Conservation (phyloP, 2,113 vertebrate species). For the Condylura cristata region DNA sequence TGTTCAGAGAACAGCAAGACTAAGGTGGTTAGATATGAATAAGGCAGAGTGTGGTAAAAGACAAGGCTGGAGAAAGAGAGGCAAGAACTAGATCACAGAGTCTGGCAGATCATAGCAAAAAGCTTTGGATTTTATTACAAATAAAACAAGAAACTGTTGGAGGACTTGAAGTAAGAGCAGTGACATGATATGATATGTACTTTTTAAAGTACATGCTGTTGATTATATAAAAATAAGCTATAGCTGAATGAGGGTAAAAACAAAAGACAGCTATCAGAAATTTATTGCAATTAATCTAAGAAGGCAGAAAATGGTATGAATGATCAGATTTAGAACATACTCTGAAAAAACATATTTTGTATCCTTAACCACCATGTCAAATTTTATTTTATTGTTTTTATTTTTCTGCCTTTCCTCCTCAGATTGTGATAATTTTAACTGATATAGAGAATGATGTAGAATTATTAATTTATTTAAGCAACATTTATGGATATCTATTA, state of each 20-base stretch:
- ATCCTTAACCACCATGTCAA: not conserved
- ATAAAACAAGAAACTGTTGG: not conserved
- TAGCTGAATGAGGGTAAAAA: not conserved
- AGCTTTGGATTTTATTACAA: not conserved
- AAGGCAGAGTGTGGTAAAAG: not conserved
- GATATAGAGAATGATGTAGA: not conserved
- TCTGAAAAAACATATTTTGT: conserved; percentile 44
- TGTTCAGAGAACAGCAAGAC: not conserved
- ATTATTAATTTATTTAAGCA: conserved; percentile 27
- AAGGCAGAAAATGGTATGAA: not conserved
- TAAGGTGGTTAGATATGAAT: not conserved
- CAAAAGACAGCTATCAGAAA: conserved; percentile 9
- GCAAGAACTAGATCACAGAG: not conserved
- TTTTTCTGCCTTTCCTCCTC: conserved; percentile 8
- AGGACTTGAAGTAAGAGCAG: not conserved
- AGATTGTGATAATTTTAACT: not conserved
- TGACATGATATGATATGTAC: not conserved
- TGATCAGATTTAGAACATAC: not conserved
- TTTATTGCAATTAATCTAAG: not conserved
- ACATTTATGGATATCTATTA: not conserved
- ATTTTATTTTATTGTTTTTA: conserved; percentile 35
- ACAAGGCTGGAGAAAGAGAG: not conserved
- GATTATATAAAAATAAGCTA: conserved; percentile 20
- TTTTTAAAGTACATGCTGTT: conserved; percentile 25
- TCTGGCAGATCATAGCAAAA: not conserved